Percentiles rank a stretch among this genome's conserved stretches.
Evolutionary conservation across 2,888 invertebrate species (phyloP).

Genomic region (Melanchra persicariae): DNA sequence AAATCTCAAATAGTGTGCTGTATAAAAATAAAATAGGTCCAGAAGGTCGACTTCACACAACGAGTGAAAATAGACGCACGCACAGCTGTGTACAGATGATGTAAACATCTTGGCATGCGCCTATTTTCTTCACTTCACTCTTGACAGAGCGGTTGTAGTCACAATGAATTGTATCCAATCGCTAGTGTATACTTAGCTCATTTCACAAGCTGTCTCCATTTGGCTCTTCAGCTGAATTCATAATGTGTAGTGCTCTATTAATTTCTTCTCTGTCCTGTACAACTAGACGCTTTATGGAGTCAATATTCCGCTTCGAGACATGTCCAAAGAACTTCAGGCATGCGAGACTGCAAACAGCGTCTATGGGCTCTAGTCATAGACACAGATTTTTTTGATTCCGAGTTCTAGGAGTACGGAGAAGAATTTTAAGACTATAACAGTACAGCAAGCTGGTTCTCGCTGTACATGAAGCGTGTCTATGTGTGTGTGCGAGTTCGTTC

Average conservation of each 20-base stretch:
- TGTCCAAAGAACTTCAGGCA: not conserved
- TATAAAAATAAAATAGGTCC: not conserved
- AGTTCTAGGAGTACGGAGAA: not conserved
- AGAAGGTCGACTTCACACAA: not conserved
- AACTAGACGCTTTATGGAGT: not conserved
- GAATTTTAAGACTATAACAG: not conserved
- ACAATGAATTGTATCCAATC: not conserved
- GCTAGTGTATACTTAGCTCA: not conserved
- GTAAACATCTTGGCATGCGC: no score
- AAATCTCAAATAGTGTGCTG: slow-evolving; percentile 10
- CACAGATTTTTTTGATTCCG: not conserved
- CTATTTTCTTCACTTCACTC: no score
- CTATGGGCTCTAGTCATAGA: no score
- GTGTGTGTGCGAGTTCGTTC: not conserved
- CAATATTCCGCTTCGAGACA: not conserved
- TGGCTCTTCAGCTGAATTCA: no score
- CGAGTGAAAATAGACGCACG: not conserved
- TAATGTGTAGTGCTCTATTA: no score
- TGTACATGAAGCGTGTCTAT: not conserved
- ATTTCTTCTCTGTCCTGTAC: not conserved
- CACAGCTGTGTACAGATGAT: not conserved
- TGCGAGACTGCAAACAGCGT: not conserved
- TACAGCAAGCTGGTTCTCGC: not conserved
- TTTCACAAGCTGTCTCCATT: no score
- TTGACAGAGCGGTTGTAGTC: not conserved